Evolutionary conservation across 2,113 vertebrate genomes (phyloP).

Genomic region (Anarrhichthys ocellatus): DNA sequence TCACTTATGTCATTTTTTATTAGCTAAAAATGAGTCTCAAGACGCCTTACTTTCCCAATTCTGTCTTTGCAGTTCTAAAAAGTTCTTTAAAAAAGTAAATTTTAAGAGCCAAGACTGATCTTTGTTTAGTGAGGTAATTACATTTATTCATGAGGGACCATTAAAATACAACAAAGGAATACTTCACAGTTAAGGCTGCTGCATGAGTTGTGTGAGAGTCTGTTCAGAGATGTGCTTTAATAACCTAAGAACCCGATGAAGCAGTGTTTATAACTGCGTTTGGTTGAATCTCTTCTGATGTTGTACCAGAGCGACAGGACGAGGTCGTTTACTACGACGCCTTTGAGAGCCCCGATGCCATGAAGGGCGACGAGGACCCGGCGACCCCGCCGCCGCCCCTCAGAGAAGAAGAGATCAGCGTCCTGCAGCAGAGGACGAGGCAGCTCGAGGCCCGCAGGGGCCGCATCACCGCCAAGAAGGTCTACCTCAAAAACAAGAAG

Average conservation of each 20-base stretch:
- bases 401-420: slow-evolving; percentile 86
- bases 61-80: too few species aligned
- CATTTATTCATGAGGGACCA: neutral
- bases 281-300: neutral
- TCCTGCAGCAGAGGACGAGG: slow-evolving; percentile 92
- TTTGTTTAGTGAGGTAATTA: too few species aligned
- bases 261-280: neutral
- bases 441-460: slow-evolving; percentile 95
- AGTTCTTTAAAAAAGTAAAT: too few species aligned
- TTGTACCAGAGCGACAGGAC: slow-evolving; percentile 84
- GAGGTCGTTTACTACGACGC: slow-evolving; percentile 98
- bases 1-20: too few species aligned
- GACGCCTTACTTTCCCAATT: too few species aligned
- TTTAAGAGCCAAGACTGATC: too few species aligned
- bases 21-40: too few species aligned
- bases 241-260: too few species aligned
- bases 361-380: slow-evolving; percentile 89
- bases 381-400: slow-evolving; percentile 82
- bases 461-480: slow-evolving; percentile 97
- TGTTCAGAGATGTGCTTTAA: too few species aligned
- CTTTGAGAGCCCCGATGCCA: slow-evolving; percentile 96
- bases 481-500: slow-evolving; percentile 99
- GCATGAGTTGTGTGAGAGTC: too few species aligned
- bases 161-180: neutral
- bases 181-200: too few species aligned